phyloP scores from a whole-genome alignment of 2,797 vertebrate genomes.

The Catostomus latipinnis region DNA sequence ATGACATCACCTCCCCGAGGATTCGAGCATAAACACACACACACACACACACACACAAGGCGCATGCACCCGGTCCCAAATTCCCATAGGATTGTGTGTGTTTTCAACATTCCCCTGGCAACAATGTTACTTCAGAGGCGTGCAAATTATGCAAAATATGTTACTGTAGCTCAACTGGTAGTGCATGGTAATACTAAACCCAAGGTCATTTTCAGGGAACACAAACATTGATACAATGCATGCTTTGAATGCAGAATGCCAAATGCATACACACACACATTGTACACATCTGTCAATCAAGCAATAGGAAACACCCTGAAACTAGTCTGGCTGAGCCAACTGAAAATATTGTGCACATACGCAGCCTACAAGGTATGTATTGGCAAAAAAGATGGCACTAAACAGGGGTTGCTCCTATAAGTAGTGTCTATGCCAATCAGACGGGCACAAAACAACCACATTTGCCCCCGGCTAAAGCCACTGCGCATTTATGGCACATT shows the following conservation, averaged over 20 bases:
- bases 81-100: conserved; percentile 46
- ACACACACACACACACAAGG: conserved; percentile 61
- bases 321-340: conserved; percentile 28
- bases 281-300: conserved; percentile 20
- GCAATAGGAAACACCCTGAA: conserved; percentile 71
- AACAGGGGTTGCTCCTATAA: conserved; percentile 34
- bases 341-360: conserved; percentile 19
- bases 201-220: conserved; percentile 21
- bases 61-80: conserved; percentile 63
- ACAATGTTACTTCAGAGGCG: not conserved
- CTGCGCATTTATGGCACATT: not conserved
- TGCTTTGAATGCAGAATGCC: not conserved
- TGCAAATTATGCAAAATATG: not conserved
- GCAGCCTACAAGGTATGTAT: conserved; percentile 16
- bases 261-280: conserved; percentile 6
- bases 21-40: conserved; percentile 50
- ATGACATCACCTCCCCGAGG: conserved; percentile 79
- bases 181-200: not conserved
- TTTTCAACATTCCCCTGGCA: conserved; percentile 48
- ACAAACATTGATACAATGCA: not conserved
- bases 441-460: not conserved
- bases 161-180: not conserved
- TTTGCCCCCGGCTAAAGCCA: not conserved
- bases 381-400: conserved; percentile 13
- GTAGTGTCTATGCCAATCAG: not conserved